phyloP scores from a whole-genome alignment of 2,113 vertebrate species.

The Macrotis lagotis region DNA sequence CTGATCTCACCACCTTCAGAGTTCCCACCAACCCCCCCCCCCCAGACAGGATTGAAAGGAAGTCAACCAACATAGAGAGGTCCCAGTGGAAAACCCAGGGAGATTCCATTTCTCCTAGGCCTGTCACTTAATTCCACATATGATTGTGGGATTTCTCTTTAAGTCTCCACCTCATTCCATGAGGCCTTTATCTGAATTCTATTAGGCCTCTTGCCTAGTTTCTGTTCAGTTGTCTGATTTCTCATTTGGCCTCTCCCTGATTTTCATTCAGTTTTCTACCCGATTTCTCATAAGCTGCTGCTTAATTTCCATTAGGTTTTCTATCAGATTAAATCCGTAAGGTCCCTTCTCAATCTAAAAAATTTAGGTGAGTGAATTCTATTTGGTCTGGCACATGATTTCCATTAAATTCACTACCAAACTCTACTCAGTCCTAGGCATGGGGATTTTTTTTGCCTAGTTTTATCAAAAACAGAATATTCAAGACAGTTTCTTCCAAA shows the following conservation, averaged over 20 bases:
- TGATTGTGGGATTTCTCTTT: not conserved
- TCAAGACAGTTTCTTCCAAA: not conserved
- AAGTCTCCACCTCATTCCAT: not conserved
- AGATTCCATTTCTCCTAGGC: not conserved
- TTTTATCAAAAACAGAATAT: not conserved
- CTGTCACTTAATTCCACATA: not conserved
- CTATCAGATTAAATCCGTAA: not conserved
- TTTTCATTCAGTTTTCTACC: not conserved
- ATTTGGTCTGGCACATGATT: not conserved
- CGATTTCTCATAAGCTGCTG: not conserved
- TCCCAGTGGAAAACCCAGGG: not conserved
- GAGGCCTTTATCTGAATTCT: not conserved
- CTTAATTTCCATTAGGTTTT: not conserved
- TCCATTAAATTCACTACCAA: constrained; percentile 16
- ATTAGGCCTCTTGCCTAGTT: constrained; percentile 33
- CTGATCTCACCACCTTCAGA: not conserved
- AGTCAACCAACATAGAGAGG: not conserved
- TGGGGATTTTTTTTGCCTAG: not conserved
- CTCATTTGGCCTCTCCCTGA: not conserved
- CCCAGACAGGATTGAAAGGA: not conserved
- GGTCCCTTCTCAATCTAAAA: not conserved
- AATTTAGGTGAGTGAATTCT: not conserved
- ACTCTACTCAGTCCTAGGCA: not conserved
- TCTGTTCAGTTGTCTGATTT: constrained; percentile 26
- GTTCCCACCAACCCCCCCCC: not conserved